Base-by-base conservation (phyloP, 2,888 invertebrate genomes). In the Megastigmus dorsalis region DNA sequence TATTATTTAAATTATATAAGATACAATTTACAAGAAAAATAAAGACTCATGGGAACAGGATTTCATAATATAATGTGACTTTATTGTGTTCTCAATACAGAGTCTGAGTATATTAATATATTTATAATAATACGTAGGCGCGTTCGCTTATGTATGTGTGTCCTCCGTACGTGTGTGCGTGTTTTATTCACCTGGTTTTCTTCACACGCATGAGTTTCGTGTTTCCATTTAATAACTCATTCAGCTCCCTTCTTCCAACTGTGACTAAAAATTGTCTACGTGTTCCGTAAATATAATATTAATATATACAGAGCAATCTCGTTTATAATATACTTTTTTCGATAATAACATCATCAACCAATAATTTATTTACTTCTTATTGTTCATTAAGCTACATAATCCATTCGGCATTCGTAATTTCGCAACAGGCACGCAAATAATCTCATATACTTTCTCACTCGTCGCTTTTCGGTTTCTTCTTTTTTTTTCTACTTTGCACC, bases 341-440 rank as follows among this genome's bases (percentile, higher is more conserved):
- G 84, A 86, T 86, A 73, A 73, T 76, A 87, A 87, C 87, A 86
- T 86, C 79, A 77, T 85, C 82, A 86, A 87, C 82, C 85, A 86
- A 86, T 86, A 85, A 86, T 85, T 84, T 84, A 83, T 84, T 84
- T 63, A 43, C 18, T 63, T 48, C 13, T 72, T 82, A 79, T 77
- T 81, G 80, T 85, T 82, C 26, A 60, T 78, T 65, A 79, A 83
- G 82, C 80, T 84, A 83, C 81, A 81, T 79, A 79, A 77, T 55
- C 71, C 75, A 59, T 69, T 68, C 78, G 67, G 69, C 78, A 79
- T 78, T 76, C 74, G 66, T 77, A 75, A 75, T 52, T 68, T 65
- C 41, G 33, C 79, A 75, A 57, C 68, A 77, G 78, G 73, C 80
- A 67, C 60, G 52, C 74, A 57, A 52, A 54, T 69, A 60, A 57